Conservation (phyloP, 1,140 invertebrate genomes). For the Popillia japonica region DNA sequence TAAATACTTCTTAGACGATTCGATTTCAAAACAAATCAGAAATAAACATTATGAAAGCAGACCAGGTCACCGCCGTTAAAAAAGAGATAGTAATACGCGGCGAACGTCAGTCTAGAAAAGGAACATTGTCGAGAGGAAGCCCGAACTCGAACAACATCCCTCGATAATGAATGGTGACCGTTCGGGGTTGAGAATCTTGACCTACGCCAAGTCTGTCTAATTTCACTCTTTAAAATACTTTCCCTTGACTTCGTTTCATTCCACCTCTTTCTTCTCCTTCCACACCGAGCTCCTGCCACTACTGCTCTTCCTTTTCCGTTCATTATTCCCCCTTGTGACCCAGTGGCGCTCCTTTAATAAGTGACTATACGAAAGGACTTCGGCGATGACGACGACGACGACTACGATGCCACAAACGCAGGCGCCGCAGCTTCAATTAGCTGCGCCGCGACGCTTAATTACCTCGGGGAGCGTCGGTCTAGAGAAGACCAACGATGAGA, state of each 20-base stretch:
- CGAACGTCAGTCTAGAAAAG: neutral
- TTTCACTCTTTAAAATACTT: conserved; percentile 59
- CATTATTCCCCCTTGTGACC: conserved; percentile 59
- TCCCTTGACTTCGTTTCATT: conserved; percentile 55
- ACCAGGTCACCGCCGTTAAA: neutral
- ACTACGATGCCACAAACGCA: conserved; percentile 44
- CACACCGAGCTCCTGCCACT: neutral
- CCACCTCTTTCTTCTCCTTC: conserved; percentile 5
- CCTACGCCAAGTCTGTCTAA: conserved; percentile 56
- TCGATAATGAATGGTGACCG: conserved; percentile 36
- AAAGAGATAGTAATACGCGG: conserved; percentile 4
- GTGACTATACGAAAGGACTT: conserved; percentile 37
- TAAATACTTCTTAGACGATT: neutral
- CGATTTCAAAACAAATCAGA: conserved; percentile 1
- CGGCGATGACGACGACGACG: conserved; percentile 25
- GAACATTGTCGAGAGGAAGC: conserved; percentile 7
- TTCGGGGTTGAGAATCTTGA: conserved; percentile 46
- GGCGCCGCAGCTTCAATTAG: conserved; percentile 56
- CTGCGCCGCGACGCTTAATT: conserved; percentile 55
- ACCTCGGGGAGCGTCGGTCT: conserved; percentile 56
- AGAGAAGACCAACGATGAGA: conserved; percentile 44
- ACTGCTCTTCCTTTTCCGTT: conserved; percentile 45
- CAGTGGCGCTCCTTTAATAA: conserved; percentile 58
- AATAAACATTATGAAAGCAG: conserved; percentile 9
- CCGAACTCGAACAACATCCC: conserved; percentile 28